Conservation (phyloP, 2,888 invertebrate genomes). For the Tiliacea citrago region DNA sequence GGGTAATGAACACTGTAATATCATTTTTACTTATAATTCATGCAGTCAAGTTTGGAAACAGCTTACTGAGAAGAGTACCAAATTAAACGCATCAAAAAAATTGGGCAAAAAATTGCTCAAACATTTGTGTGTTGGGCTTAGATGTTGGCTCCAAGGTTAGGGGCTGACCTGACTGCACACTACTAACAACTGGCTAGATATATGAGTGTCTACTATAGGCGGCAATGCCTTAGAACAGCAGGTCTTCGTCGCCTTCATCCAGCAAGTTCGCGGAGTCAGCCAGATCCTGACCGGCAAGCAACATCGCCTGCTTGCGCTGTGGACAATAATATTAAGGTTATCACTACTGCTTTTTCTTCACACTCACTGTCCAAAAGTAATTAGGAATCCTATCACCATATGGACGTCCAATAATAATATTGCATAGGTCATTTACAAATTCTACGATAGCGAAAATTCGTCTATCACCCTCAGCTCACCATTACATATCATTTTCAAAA, state of each 20-base stretch:
- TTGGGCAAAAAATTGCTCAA: constrained; percentile 25
- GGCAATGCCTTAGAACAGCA: constrained; percentile 93
- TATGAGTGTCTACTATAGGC: constrained; percentile 62
- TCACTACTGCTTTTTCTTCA: not conserved
- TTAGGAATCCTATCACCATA: no score
- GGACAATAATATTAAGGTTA: constrained; percentile 46
- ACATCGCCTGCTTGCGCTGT: constrained; percentile 78
- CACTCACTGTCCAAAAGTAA: not conserved
- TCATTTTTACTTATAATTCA: constrained; percentile 73
- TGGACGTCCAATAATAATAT: no score
- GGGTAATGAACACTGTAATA: constrained; percentile 83
- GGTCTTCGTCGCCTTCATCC: constrained; percentile 97
- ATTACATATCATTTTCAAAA: no score
- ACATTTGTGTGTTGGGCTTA: constrained; percentile 24
- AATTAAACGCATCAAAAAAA: constrained; percentile 10
- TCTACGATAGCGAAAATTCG: no score
- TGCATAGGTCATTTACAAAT: no score
- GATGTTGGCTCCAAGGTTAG: constrained; percentile 28
- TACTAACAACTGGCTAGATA: constrained; percentile 75
- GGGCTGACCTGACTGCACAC: constrained; percentile 74
- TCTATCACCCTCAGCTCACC: no score
- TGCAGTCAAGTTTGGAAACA: constrained; percentile 77
- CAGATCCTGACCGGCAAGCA: constrained; percentile 75
- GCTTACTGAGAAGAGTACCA: constrained; percentile 23
- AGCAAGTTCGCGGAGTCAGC: constrained; percentile 93